phyloP scores from a whole-genome alignment of 1,140 invertebrate species.

The Drosophila trapezifrons region DNA sequence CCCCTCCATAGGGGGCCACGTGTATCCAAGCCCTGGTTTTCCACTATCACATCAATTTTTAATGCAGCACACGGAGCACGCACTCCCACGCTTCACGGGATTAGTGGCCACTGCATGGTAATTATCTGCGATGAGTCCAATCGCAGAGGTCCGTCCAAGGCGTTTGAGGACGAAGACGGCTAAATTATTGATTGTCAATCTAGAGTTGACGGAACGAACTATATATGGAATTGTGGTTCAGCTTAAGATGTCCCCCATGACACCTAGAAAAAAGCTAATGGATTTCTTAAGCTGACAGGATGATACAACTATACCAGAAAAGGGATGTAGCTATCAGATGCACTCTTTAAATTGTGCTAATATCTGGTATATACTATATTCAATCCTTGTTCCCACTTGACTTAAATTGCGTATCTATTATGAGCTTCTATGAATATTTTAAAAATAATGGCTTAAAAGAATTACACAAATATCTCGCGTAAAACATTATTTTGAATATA shows the following conservation, averaged over 20 bases:
- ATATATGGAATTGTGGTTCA: conserved; percentile 2
- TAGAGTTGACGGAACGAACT: conserved; percentile 15
- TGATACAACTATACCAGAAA: background rate
- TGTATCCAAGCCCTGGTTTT: conserved; percentile 40
- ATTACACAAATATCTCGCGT: no score
- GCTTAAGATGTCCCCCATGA: conserved; percentile 21
- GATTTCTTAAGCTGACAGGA: conserved; percentile 1
- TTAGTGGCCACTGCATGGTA: conserved; percentile 46
- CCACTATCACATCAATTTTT: conserved; percentile 61
- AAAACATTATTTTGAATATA: no score
- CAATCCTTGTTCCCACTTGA: no score
- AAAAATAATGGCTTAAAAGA: no score
- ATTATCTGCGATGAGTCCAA: conserved; percentile 49
- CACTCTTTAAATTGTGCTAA: background rate
- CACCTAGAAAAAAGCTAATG: conserved; percentile 14
- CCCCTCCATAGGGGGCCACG: conserved; percentile 21
- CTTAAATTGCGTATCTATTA: no score
- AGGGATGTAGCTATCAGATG: no score
- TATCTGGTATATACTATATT: no score
- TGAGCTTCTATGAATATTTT: no score
- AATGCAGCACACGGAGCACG: conserved; percentile 36
- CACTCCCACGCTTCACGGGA: conserved; percentile 44
- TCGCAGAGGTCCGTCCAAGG: conserved; percentile 19
- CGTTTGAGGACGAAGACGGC: conserved; percentile 12
- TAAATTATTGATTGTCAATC: conserved; percentile 52